phyloP scores from a whole-genome alignment of 2,797 vertebrate species.

The Coendou prehensilis region DNA sequence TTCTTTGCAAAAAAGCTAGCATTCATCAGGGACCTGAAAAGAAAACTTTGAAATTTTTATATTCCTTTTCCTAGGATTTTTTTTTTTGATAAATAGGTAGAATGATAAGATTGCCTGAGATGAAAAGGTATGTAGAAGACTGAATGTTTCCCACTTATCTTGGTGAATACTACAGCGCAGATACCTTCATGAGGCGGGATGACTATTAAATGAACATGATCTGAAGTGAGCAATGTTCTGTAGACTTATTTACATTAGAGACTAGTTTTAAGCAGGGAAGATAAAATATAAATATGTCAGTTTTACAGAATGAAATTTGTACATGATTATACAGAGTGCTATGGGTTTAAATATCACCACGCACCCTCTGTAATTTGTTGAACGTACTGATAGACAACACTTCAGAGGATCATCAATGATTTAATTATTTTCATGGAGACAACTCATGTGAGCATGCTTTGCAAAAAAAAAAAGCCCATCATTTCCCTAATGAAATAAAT shows the following conservation, averaged over 20 bases:
- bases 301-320: slow-evolving; percentile 29
- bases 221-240: background rate
- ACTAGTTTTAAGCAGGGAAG: background rate
- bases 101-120: background rate
- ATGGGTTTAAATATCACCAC: background rate
- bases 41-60: background rate
- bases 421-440: background rate
- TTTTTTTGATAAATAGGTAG: background rate
- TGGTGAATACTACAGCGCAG: background rate
- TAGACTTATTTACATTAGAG: slow-evolving; percentile 8
- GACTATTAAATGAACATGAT: background rate
- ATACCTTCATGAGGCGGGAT: background rate
- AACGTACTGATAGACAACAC: background rate
- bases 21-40: background rate
- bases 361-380: background rate
- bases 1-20: background rate
- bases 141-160: background rate
- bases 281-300: background rate
- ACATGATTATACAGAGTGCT: background rate
- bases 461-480: background rate
- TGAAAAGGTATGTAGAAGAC: background rate
- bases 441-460: background rate
- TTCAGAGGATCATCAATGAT: background rate
- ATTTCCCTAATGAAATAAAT: slow-evolving; percentile 4
- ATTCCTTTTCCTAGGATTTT: background rate